Evolutionary conservation across 2,888 invertebrate genomes (phyloP).

Genomic region (Rhodophaea formosa): DNA sequence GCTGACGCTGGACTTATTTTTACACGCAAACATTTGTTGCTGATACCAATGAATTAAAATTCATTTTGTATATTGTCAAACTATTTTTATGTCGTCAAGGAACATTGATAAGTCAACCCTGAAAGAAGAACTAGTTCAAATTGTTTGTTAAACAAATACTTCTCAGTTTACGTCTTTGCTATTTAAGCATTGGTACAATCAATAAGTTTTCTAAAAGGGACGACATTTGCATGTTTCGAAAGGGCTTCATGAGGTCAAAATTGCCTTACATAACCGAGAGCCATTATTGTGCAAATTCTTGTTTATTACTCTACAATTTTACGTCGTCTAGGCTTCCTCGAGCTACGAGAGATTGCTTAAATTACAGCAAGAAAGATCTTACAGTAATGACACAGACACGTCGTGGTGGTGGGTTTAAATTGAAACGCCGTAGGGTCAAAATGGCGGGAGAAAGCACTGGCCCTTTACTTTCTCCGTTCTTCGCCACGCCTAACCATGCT

Average conservation of each 20-base stretch:
- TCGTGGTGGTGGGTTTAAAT: background rate
- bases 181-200: background rate
- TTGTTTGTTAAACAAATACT: background rate
- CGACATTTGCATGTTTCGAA: background rate
- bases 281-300: constrained; percentile 9
- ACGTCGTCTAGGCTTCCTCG: background rate
- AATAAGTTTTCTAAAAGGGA: background rate
- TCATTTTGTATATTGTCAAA: too few species aligned
- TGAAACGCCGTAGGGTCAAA: constrained; percentile 46
- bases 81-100: too few species aligned
- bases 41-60: too few species aligned
- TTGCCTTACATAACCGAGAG: constrained; percentile 1
- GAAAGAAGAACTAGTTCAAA: too few species aligned
- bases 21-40: too few species aligned
- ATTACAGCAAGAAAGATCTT: background rate
- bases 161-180: background rate
- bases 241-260: background rate
- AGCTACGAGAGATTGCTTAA: constrained; percentile 2
- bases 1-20: too few species aligned
- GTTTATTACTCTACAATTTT: background rate
- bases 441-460: constrained; percentile 64
- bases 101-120: too few species aligned
- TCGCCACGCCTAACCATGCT: constrained; percentile 41
- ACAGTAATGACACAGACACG: background rate
- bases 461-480: constrained; percentile 71